Conservation (phyloP, 2,113 vertebrate genomes). For the Otis tarda region DNA sequence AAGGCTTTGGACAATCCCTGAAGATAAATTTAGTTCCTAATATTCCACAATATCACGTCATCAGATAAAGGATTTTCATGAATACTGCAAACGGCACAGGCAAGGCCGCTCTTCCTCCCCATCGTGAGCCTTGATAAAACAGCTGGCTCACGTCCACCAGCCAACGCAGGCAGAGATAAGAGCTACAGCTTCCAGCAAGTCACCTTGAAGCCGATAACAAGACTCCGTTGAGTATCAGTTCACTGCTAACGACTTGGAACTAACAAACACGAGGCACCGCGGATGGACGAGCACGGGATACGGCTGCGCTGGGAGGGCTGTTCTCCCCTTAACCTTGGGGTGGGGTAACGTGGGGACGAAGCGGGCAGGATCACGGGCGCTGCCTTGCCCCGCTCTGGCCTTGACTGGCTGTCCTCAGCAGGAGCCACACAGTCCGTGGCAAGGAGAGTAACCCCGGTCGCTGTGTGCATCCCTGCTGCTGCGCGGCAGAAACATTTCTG, state of each 20-base stretch:
- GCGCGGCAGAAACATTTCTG: background rate
- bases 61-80: background rate
- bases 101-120: background rate
- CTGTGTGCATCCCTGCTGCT: background rate
- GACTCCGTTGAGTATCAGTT: background rate
- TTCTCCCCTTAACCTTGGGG: background rate
- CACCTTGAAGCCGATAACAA: slow-evolving; percentile 24
- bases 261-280: background rate
- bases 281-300: background rate
- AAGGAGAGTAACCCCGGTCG: background rate
- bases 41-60: background rate
- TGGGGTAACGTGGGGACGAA: background rate
- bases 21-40: background rate
- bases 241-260: background rate
- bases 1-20: background rate
- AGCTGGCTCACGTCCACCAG: background rate
- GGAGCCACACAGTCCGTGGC: fast-evolving
- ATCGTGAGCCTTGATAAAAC: background rate
- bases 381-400: background rate
- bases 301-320: background rate
- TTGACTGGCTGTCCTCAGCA: background rate
- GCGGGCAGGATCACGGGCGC: background rate
- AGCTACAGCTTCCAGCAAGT: background rate
- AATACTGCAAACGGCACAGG: background rate
- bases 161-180: background rate